Conservation (phyloP, 2,113 vertebrate species). For the Theristicus caerulescens region DNA sequence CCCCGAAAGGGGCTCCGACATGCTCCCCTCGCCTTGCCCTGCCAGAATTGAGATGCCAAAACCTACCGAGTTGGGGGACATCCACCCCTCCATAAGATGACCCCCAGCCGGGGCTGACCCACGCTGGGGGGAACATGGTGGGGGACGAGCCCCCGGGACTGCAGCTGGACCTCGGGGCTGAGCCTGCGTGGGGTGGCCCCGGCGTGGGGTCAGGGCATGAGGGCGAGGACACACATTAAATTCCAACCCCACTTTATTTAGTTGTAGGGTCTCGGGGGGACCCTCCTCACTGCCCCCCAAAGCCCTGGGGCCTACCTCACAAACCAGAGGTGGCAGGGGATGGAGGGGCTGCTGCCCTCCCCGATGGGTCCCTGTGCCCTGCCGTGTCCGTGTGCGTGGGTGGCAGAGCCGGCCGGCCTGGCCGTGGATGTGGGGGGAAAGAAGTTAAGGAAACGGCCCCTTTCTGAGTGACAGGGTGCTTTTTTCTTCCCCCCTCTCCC, state of each 20-base stretch:
- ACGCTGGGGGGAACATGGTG: no score
- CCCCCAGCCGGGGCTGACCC: background rate
- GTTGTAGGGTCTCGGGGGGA: rapidly evolving
- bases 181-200: background rate
- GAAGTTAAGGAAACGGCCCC: conserved; percentile 69
- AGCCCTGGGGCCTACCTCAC: background rate
- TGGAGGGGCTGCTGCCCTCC: rapidly evolving
- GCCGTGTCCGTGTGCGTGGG: rapidly evolving
- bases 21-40: background rate
- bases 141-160: rapidly evolving
- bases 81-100: rapidly evolving
- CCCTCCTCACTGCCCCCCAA: no score
- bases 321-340: background rate
- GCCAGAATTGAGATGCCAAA: background rate
- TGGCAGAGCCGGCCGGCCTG: background rate
- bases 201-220: rapidly evolving
- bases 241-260: background rate
- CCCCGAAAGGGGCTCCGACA: background rate
- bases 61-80: no score
- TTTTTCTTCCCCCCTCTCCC: background rate
- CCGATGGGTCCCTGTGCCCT: rapidly evolving
- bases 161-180: background rate
- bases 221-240: background rate
- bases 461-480: conserved; percentile 82
- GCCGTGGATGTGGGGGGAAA: conserved; percentile 3